Evolutionary conservation across 2,113 vertebrate species (phyloP).

Genomic region (Phaethornis superciliosus): DNA sequence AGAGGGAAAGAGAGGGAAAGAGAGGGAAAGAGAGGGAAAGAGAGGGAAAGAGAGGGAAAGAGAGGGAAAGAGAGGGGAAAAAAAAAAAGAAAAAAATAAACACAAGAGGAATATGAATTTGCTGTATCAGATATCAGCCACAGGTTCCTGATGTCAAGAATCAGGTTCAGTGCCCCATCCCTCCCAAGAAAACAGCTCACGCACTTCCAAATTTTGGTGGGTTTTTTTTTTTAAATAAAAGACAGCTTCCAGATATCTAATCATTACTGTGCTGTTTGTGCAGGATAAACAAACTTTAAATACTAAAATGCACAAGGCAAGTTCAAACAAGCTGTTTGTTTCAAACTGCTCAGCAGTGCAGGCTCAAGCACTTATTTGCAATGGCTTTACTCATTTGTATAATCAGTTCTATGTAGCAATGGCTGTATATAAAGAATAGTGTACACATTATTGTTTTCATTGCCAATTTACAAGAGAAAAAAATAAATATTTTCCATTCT

Average conservation of each 20-base stretch:
- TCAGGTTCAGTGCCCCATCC: not conserved
- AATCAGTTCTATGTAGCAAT: constrained; percentile 46
- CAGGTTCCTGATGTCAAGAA: not conserved
- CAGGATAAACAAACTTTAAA: constrained; percentile 9
- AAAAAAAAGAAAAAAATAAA: not conserved
- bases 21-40: no score
- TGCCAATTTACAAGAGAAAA: constrained; percentile 72
- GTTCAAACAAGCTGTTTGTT: constrained; percentile 8
- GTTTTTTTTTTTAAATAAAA: constrained; percentile 48
- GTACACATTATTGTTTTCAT: constrained; percentile 62
- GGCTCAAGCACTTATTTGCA: constrained; percentile 37
- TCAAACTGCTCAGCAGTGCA: constrained; percentile 48
- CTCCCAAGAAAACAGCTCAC: not conserved
- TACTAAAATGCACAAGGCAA: constrained; percentile 38
- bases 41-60: no score
- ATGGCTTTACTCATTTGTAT: constrained; percentile 58
- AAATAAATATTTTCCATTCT: constrained; percentile 75
- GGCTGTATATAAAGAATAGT: constrained; percentile 65
- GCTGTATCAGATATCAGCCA: not conserved
- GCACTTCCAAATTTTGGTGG: not conserved
- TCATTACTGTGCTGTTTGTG: constrained; percentile 28
- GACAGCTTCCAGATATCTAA: constrained; percentile 10
- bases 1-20: no score
- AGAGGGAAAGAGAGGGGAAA: no score
- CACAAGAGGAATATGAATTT: not conserved